A percentile compares a stretch with the other conserved stretches of the same genome.
Conservation (phyloP, 1,140 invertebrate species). For the Bilobella aurantiaca region DNA sequence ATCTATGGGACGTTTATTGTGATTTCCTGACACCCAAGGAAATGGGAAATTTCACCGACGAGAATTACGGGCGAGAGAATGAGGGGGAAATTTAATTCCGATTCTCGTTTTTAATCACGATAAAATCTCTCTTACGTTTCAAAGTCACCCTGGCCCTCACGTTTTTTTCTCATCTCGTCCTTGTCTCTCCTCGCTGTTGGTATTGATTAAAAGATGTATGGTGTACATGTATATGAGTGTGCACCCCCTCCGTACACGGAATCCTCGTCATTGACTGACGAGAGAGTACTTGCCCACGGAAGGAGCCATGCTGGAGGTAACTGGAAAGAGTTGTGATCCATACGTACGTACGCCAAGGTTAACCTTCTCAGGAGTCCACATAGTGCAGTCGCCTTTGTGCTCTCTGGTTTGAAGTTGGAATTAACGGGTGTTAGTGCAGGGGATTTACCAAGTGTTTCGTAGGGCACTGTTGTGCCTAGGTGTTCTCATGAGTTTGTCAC, state of each 20-base stretch:
- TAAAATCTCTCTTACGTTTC: constrained; percentile 24
- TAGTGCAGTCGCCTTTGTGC: not conserved
- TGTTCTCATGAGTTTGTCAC: no score
- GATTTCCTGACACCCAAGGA: constrained; percentile 35
- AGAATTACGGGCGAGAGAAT: constrained; percentile 13
- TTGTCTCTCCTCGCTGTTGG: not conserved
- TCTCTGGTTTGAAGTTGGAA: not conserved
- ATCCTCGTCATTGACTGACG: no score
- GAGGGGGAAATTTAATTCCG: constrained; percentile 34
- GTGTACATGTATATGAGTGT: no score
- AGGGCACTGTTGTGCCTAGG: no score
- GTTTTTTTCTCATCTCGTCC: constrained; percentile 1
- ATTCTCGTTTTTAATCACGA: constrained; percentile 34
- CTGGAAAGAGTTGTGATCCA: no score
- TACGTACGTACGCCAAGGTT: no score
- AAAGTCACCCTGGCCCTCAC: constrained; percentile 10
- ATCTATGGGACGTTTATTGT: constrained; percentile 34
- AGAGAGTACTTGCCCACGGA: no score
- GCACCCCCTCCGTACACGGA: no score
- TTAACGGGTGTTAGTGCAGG: not conserved
- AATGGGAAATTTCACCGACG: constrained; percentile 31
- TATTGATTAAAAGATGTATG: no score
- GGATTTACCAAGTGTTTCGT: no score
- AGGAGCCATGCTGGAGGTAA: no score
- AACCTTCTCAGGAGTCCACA: no score